Evolutionary conservation across 2,888 invertebrate genomes (phyloP).

Genomic region (Drosophila algonquin): DNA sequence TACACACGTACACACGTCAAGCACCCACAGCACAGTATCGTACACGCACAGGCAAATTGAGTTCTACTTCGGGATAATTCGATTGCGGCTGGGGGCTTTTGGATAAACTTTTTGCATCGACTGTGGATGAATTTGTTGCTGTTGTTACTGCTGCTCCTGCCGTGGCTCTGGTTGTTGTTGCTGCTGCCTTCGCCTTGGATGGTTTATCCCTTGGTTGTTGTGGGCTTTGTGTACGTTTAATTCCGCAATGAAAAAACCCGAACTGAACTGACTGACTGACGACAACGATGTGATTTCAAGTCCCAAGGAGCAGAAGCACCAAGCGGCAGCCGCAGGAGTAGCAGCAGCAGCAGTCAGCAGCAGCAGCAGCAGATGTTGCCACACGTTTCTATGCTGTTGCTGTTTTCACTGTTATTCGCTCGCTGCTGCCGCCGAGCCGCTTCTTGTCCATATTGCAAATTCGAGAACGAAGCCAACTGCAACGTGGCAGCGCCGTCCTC

Average conservation of each 20-base stretch:
- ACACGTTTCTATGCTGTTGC: constrained; percentile 55
- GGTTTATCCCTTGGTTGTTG: constrained; percentile 33
- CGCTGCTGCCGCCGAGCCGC: constrained; percentile 5
- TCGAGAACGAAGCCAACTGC: constrained; percentile 58
- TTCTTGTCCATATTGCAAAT: constrained; percentile 23
- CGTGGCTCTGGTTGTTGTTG: constrained; percentile 45
- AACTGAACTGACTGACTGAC: constrained; percentile 78
- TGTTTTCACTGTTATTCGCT: constrained; percentile 27
- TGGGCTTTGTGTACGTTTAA: constrained; percentile 34
- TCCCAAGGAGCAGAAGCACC: constrained; percentile 81
- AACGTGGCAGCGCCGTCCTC: constrained; percentile 62
- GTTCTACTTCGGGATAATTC: constrained; percentile 33
- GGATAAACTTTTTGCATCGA: constrained; percentile 25
- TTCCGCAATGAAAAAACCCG: constrained; percentile 50
- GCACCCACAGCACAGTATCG: constrained; percentile 15
- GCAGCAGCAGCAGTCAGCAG: constrained; percentile 81
- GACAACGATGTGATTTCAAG: constrained; percentile 79
- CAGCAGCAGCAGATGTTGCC: constrained; percentile 82
- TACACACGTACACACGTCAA: constrained; percentile 26
- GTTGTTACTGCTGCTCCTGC: constrained; percentile 10
- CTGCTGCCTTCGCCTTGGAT: constrained; percentile 38
- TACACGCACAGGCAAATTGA: constrained; percentile 37
- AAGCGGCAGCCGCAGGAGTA: constrained; percentile 77
- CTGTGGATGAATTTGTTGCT: constrained; percentile 16
- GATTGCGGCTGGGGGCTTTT: constrained; percentile 25